These are phyloP conservation scores for Antheraea pernyi DNA, from an alignment of 1,140 invertebrate genomes.

Conservation along the genomic window DNA sequence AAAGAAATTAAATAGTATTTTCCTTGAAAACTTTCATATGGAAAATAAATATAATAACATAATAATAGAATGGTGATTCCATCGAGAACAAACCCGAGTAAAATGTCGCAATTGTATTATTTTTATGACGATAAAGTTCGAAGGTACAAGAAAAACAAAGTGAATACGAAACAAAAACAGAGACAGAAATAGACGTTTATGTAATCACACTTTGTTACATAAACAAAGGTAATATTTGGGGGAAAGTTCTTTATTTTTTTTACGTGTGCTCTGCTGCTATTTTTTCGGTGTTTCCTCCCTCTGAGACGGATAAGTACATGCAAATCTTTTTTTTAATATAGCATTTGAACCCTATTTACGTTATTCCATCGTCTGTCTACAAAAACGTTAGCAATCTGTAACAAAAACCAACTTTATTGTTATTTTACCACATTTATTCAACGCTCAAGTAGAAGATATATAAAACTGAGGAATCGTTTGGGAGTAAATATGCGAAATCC, in stretches of 20 bases:
- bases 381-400: constrained; percentile 75
- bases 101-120: constrained; percentile 16
- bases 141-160: constrained; percentile 15
- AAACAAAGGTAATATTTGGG: constrained; percentile 1
- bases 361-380: constrained; percentile 56
- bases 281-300: background rate
- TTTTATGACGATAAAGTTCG: constrained; percentile 17
- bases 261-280: constrained; percentile 17
- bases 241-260: constrained; percentile 17
- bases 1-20: no score
- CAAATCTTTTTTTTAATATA: constrained; percentile 73
- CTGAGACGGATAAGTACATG: constrained; percentile 37
- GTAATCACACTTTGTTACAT: constrained; percentile 15
- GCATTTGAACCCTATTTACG: constrained; percentile 55
- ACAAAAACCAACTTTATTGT: constrained; percentile 75
- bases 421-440: constrained; percentile 73
- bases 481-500: constrained; percentile 63
- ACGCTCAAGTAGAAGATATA: constrained; percentile 62
- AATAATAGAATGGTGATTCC: background rate
- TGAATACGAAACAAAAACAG: constrained; percentile 11
- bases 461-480: constrained; percentile 67
- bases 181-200: constrained; percentile 12
- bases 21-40: no score
- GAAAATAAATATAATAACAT: no score
- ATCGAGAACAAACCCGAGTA: constrained; percentile 12